Evolutionary conservation across 2,888 invertebrate genomes (phyloP), one percentile per base, ranked within the genome.

Genomic region (Eilema griseolum): DNA sequence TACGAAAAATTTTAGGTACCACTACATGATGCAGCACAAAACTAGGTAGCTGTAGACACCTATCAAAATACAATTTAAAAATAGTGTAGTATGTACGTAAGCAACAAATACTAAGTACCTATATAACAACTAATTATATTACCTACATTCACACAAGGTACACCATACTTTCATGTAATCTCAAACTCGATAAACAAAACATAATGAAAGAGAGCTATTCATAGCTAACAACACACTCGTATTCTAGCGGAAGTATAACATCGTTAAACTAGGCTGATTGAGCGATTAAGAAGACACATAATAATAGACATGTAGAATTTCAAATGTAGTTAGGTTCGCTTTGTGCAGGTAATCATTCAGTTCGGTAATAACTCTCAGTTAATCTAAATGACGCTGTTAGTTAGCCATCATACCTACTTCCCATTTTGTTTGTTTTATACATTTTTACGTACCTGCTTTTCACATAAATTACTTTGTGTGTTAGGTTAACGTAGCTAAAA

Each of bases 221-320:
- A 33, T 56, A 33, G n/a, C 33, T 65, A 33, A 65, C n/a, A 33
- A 56, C 65, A 65, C 31, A 64, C 64, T 23, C 24, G 16, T 28
- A 62, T 69, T 72, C 41, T 57, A 66, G 61, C 69, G 76, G 73
- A 77, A 73, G 67, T 73, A 23, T 56, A 69, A 26, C 57, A 67
- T 63, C 69, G 69, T 73, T 70, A 72, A 73, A 72, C 66, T 70
- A 68, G 65, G 63, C 71, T 71, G 74, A 74, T 77, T 77, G 70
- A 74, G 73, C 72, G 72, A 77, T 77, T 77, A 70, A 61, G 57
- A 61, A 69, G 61, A 62, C 52, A 71, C 71, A 73, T 73, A 77
- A 75, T 75, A 61, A 74, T 71, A 74, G 71, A 66, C 63, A 72
- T 59, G 61, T 60, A 69, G 41, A 66, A 57, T 72, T 60, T 64